Base-by-base conservation (phyloP, 2,797 vertebrate genomes). In the Anisognathus igniventris region DNA sequence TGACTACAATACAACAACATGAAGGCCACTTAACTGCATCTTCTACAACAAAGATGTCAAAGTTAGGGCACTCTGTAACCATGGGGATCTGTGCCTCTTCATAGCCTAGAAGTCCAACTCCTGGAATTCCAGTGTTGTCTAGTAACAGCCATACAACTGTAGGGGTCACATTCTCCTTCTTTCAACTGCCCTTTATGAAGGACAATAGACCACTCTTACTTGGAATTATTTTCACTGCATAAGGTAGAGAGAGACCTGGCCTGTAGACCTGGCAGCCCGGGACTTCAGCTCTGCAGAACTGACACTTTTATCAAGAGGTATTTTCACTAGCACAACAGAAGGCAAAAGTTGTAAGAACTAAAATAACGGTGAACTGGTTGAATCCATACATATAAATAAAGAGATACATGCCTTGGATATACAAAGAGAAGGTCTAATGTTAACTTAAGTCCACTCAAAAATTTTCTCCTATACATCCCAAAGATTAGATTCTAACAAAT, bases 31-130 rank as follows among this genome's bases (percentile, higher is more conserved):
- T 90, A 76, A 88, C 48, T 42, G 66, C 22, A 39, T 0, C 40
- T 88, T 90, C 37, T 51, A 27, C 48, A 95, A 84, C 12, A 86
- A 88, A 95, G 71, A 45, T 5, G 12, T 51, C 40, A 33, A 79
- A 93, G 64, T 76, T 64, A 93, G 39, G 48, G 48, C 57, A 51
- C 42, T 85, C 58, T 53, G 88, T 95, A 92, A 95, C 88, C 90
- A 94, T 95, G 88, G 84, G 77, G 75, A 96, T 82, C 64, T 57
- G 37, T 48, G 62, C 58, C 76, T 88, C 85, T 93, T 76, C 62
- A 94, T 62, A 95, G 64, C 71, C 60, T 47, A 88, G 60, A 87
- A 91, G 45, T 47, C 73, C 27, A 73, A 2, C 53, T 94, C 77
- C 51, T 4, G 4, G 31, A 84, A 95, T 88, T 90, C 56, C 56